These are phyloP conservation scores for Sternarchorhynchus goeldii DNA, from an alignment of 2,797 vertebrate genomes.

Conservation along the genomic window DNA sequence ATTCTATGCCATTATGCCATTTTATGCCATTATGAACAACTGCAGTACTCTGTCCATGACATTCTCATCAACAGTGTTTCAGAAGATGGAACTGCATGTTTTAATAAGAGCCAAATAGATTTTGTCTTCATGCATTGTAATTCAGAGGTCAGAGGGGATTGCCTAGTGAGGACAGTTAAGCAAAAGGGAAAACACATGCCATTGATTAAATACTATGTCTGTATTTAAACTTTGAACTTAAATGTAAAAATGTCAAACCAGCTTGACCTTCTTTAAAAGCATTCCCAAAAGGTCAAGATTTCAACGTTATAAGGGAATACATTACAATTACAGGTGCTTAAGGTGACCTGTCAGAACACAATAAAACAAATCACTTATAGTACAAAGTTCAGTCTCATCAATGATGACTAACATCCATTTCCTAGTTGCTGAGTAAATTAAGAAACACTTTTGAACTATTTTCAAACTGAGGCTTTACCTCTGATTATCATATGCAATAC, in stretches of 20 bases:
- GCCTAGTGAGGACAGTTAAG: too few relatives aligned
- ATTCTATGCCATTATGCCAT: too few relatives aligned
- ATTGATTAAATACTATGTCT: background rate
- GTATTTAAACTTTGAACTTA: background rate
- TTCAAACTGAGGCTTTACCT: too few relatives aligned
- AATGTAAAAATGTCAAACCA: conserved; percentile 15
- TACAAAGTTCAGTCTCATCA: background rate
- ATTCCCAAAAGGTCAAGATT: conserved; percentile 12
- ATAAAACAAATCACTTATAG: background rate
- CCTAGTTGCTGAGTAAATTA: background rate
- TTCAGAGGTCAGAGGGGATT: too few relatives aligned
- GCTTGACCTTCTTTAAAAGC: conserved; percentile 3
- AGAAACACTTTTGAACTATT: background rate
- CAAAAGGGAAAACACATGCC: background rate
- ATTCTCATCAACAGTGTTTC: too few relatives aligned
- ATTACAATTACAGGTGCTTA: conserved; percentile 4
- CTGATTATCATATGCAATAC: too few relatives aligned
- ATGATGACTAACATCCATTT: background rate
- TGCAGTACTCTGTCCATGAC: too few relatives aligned
- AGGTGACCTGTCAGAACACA: background rate
- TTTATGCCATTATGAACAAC: too few relatives aligned
- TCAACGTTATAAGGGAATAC: background rate
- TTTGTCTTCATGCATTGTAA: too few relatives aligned
- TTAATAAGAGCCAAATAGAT: too few relatives aligned
- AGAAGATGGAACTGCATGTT: too few relatives aligned